Conservation (phyloP, 2,888 invertebrate species). For the Nebria salina region DNA sequence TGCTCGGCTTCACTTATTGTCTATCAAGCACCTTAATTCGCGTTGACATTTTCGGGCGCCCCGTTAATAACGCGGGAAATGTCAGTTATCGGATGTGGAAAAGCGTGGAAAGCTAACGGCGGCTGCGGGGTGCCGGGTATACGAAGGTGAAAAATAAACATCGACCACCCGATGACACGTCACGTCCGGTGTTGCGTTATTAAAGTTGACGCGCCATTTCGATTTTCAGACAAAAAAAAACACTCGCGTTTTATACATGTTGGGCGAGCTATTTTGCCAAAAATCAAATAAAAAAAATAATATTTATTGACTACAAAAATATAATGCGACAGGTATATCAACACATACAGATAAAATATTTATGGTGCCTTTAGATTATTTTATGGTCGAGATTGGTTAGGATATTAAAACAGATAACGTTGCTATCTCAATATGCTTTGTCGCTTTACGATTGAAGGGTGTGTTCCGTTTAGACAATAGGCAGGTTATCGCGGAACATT, state of each 20-base stretch:
- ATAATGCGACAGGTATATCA: not conserved
- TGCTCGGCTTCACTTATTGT: slow-evolving; percentile 28
- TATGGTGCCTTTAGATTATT: not conserved
- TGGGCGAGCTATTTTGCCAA: not conserved
- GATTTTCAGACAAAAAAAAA: slow-evolving; percentile 6
- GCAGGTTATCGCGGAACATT: not conserved
- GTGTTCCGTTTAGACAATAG: not conserved
- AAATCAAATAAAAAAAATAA: not conserved
- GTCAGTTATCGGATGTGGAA: slow-evolving; percentile 36
- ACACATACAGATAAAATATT: not conserved
- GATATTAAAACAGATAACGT: not conserved
- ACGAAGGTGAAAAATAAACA: slow-evolving; percentile 44
- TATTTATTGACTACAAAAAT: not conserved
- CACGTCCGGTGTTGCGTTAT: slow-evolving; percentile 50
- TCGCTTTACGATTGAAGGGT: not conserved
- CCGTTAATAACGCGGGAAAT: slow-evolving; percentile 44
- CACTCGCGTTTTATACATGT: not conserved
- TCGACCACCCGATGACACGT: slow-evolving; percentile 59
- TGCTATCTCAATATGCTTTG: not conserved
- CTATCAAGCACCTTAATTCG: slow-evolving; percentile 45
- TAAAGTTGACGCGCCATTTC: slow-evolving; percentile 37
- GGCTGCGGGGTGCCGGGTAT: not conserved
- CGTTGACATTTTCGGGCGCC: slow-evolving; percentile 37
- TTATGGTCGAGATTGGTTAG: not conserved
- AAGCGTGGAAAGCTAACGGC: slow-evolving; percentile 7